phyloP scores from a whole-genome alignment of 2,888 invertebrate genomes.

The Hemaris fuciformis region DNA sequence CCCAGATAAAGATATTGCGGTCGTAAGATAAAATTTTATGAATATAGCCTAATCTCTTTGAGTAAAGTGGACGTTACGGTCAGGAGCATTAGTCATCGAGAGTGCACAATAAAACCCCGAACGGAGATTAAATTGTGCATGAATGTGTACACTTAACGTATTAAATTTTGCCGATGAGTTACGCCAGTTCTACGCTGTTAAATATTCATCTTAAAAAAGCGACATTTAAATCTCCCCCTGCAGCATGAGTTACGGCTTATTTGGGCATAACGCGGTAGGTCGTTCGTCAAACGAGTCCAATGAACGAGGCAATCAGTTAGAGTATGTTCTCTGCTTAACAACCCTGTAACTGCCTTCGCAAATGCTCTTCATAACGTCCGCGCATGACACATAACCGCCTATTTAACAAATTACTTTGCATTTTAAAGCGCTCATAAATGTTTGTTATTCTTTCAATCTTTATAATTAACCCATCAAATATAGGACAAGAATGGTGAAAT shows the following conservation, averaged over 20 bases:
- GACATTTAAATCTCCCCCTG: conserved; percentile 70
- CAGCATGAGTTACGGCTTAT: conserved; percentile 72
- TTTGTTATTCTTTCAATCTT: not conserved
- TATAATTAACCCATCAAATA: not conserved
- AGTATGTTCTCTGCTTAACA: conserved; percentile 61
- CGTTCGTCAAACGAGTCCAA: conserved; percentile 64
- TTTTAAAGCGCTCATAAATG: not conserved
- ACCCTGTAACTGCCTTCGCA: conserved; percentile 44
- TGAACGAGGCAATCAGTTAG: conserved; percentile 72
- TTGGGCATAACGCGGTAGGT: conserved; percentile 60
- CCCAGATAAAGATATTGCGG: not conserved
- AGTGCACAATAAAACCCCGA: conserved; percentile 14
- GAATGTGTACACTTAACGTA: conserved; percentile 71
- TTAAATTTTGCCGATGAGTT: conserved; percentile 73
- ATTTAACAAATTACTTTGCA: conserved; percentile 3
- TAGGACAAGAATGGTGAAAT: no score
- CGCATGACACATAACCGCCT: conserved; percentile 3
- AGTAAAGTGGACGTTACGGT: conserved; percentile 1
- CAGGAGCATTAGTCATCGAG: conserved; percentile 4
- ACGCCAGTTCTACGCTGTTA: conserved; percentile 49
- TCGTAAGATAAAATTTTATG: conserved; percentile 11
- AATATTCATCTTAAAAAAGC: conserved; percentile 71
- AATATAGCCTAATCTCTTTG: conserved; percentile 8
- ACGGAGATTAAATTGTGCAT: conserved; percentile 54
- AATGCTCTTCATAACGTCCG: conserved; percentile 27